Evolutionary conservation across 2,888 invertebrate genomes (phyloP), one percentile per base, ranked within the genome.

Genomic region (Meiosimyza decipiens): DNA sequence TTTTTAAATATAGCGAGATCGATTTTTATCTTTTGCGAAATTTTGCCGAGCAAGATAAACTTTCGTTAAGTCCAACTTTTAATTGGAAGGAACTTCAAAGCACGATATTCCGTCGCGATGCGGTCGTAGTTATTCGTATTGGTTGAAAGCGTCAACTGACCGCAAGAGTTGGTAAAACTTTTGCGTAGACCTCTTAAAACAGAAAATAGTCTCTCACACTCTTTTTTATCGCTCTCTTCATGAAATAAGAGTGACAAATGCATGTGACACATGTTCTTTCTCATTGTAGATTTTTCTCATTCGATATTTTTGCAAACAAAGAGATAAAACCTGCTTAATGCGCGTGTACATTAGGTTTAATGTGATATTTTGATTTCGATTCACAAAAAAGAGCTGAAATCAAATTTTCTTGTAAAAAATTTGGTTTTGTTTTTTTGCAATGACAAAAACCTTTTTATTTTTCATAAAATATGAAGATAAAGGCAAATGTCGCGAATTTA

Each of bases 121-220:
- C 79, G 80, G 79, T 79, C 80, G 79, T 79, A 78, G 73, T 78
- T 75, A 76, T 75, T 80, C 81, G 80, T 78, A 79, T 77, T 76
- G 64, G 71, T 77, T 71, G 75, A 40, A 40, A 40, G 9, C 74
- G 71, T 76, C 75, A 75, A 81, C 81, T 81, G 75, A 79, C 62
- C 0, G 64, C 12, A 50, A 64, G 15, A 16, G 54, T 13, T 47
- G 22, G 13, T 40, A 11, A 51, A 51, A 50, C n/a, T 49, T 49
- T 50, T n/a, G 50, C 59, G 68, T 59, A 49, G 18, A 33, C 60
- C 60, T 33, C 69, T 40, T 40, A 9, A 9, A 40, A 2, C 40
- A 40, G 1, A 40, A 28, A 28, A 28, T 28, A 4, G 3, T 28
- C 28, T 28, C 3, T 28, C 3, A 28, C 28, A 28, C 28, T 28